A percentile compares a stretch with the other conserved stretches of the same genome.
Evolutionary conservation across 2,113 vertebrate genomes (phyloP).

Genomic region (Cavia porcellus): DNA sequence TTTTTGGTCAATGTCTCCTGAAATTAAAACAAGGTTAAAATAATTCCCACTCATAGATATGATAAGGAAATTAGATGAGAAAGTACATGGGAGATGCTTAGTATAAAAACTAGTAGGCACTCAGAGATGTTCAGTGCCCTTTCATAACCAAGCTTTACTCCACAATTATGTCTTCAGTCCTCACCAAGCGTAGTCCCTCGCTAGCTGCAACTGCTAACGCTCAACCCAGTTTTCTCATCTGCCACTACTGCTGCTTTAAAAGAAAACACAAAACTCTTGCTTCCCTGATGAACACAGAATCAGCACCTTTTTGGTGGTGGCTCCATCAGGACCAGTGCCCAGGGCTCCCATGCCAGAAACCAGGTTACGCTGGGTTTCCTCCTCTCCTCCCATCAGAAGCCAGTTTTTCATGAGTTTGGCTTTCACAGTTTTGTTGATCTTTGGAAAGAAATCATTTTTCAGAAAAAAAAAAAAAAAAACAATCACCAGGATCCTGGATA

Average conservation of each 20-base stretch:
- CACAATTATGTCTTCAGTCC: not conserved
- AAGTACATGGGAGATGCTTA: not conserved
- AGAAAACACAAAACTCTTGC: slow-evolving; percentile 28
- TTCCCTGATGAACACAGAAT: not conserved
- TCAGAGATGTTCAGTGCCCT: not conserved
- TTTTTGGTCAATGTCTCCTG: slow-evolving; percentile 10
- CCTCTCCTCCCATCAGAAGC: slow-evolving; percentile 6
- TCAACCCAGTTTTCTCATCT: slow-evolving; percentile 9
- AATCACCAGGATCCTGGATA: not conserved
- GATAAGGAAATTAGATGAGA: slow-evolving; percentile 5
- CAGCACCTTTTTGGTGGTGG: not conserved
- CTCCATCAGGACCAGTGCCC: not conserved
- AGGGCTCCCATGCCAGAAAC: not conserved
- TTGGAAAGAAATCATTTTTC: slow-evolving; percentile 39
- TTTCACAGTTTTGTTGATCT: slow-evolving; percentile 43
- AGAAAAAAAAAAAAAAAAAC: not conserved
- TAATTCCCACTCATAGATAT: not conserved
- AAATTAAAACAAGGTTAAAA: slow-evolving; percentile 42
- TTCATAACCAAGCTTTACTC: not conserved
- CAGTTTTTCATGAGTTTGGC: slow-evolving; percentile 49
- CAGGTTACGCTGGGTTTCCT: slow-evolving; percentile 39
- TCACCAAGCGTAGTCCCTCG: not conserved
- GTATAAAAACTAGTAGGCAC: not conserved
- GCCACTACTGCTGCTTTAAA: not conserved
- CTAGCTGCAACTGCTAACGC: not conserved